Conservation (phyloP, 37 sponge, comb jelly and placozoan genomes). For the Theonella swinhoei region DNA sequence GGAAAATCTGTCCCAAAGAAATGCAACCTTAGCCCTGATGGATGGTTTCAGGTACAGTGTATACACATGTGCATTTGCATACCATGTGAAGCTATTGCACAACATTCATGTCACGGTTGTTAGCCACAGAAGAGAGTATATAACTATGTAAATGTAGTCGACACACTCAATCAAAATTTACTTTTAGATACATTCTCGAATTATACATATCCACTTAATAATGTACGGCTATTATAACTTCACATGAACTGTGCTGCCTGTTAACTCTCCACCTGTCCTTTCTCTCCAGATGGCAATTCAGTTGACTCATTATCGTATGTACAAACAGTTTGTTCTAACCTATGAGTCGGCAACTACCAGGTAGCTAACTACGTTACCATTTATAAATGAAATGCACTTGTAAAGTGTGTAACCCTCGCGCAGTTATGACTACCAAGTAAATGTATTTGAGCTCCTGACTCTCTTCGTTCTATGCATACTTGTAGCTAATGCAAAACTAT, state of each 20-base stretch:
- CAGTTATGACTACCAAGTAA: too few relatives aligned
- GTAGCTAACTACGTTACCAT: too few relatives aligned
- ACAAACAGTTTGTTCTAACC: constrained; percentile 69
- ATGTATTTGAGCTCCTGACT: too few relatives aligned
- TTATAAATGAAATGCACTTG: too few relatives aligned
- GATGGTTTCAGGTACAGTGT: constrained; percentile 73
- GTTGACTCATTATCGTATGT: constrained; percentile 67
- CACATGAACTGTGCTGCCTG: background rate
- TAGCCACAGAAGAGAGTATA: too few relatives aligned
- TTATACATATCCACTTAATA: background rate
- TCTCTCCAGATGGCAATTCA: constrained; percentile 80
- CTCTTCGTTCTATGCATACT: too few relatives aligned
- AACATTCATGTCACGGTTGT: background rate
- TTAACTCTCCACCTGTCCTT: background rate
- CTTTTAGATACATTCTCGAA: too few relatives aligned
- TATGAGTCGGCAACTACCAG: constrained; percentile 87
- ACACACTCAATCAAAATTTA: too few relatives aligned
- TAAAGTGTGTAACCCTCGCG: too few relatives aligned
- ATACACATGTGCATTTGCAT: too few relatives aligned
- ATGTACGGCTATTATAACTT: background rate
- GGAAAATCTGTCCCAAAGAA: constrained; percentile 75
- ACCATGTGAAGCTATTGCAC: background rate
- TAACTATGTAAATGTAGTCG: background rate
- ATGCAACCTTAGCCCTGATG: constrained; percentile 76
- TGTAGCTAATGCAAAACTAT: too few relatives aligned